Conservation (phyloP, 2,888 invertebrate genomes). For the Lochmaea capreae region DNA sequence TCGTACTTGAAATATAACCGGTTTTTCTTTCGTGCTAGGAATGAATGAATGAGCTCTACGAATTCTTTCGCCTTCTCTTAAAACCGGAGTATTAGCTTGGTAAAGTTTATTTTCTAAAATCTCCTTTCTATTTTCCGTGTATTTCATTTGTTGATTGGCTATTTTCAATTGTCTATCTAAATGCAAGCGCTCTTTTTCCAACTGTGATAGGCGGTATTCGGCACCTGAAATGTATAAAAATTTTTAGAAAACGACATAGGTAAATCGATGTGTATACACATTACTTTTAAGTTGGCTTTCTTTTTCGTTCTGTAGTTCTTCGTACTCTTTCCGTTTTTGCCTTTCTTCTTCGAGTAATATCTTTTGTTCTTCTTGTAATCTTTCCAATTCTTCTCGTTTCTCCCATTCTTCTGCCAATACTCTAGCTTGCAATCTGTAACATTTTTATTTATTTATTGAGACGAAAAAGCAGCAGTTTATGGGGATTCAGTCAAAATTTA, state of each 20-base stretch:
- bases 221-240: constrained; percentile 70
- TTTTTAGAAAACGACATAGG: neutral
- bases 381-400: constrained; percentile 82
- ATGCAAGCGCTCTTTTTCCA: constrained; percentile 77
- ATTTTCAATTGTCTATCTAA: constrained; percentile 78
- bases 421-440: constrained; percentile 70
- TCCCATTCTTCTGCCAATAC: constrained; percentile 88
- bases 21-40: constrained; percentile 72
- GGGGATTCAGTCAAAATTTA: neutral
- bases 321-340: constrained; percentile 79
- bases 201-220: constrained; percentile 74
- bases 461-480: neutral
- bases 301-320: constrained; percentile 77
- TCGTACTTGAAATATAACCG: constrained; percentile 63
- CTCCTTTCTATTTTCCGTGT: constrained; percentile 74
- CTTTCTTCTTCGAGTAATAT: constrained; percentile 79
- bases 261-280: neutral
- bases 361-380: constrained; percentile 82
- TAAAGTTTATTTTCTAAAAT: constrained; percentile 70
- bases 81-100: constrained; percentile 67
- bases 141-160: constrained; percentile 76
- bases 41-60: constrained; percentile 78
- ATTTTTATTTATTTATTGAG: neutral
- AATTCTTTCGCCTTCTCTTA: constrained; percentile 71
- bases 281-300: constrained; percentile 77